These are phyloP conservation scores for Atethmia centrago DNA, from an alignment of 2,888 invertebrate species.

Conservation along the genomic window DNA sequence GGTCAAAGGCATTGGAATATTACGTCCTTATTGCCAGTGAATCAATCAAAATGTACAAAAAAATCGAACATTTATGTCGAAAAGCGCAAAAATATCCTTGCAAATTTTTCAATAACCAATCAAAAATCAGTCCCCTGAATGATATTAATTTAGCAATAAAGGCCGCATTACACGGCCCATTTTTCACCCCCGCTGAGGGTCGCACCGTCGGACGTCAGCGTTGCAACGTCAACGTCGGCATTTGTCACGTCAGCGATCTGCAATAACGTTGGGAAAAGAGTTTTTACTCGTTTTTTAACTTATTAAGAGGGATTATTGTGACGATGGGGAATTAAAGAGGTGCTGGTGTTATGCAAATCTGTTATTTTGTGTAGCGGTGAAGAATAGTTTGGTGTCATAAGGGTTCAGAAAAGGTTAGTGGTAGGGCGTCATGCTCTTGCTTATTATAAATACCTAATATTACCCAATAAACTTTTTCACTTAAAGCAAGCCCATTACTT, in stretches of 20 bases:
- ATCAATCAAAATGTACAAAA: constrained; percentile 17
- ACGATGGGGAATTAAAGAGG: constrained; percentile 13
- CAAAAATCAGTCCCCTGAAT: constrained; percentile 68
- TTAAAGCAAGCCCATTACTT: background rate
- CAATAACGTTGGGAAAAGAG: constrained; percentile 55
- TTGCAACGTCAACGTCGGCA: constrained; percentile 71
- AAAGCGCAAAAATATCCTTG: constrained; percentile 53
- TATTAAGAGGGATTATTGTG: constrained; percentile 26
- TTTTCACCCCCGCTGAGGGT: constrained; percentile 72
- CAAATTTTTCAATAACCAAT: constrained; percentile 71
- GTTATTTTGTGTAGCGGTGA: background rate
- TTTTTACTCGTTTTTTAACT: constrained; percentile 27
- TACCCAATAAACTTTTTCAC: background rate
- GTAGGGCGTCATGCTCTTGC: too few relatives aligned
- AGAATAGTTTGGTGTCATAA: background rate
- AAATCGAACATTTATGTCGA: constrained; percentile 1
- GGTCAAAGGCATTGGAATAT: background rate
- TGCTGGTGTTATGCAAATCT: too few relatives aligned
- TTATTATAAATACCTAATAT: background rate
- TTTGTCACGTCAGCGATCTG: constrained; percentile 73
- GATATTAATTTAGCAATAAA: constrained; percentile 78
- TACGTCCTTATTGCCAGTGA: background rate
- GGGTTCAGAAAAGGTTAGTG: background rate
- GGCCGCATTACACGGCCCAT: constrained; percentile 72
- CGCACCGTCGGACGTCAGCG: constrained; percentile 55